Conservation (phyloP, 1,140 invertebrate genomes). For the Goniozus legneri region DNA sequence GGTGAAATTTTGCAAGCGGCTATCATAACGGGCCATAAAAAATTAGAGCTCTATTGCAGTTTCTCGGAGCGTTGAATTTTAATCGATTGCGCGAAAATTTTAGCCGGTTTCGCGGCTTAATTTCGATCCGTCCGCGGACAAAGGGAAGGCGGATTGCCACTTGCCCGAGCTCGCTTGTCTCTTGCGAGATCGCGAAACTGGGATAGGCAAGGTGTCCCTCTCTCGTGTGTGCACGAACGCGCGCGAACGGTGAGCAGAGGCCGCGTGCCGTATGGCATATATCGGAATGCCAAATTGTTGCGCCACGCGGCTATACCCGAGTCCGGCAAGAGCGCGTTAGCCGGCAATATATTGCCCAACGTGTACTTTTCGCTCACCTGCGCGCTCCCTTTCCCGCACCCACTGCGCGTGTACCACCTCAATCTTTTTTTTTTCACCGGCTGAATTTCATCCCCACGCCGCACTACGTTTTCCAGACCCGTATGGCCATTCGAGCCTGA, state of each 20-base stretch:
- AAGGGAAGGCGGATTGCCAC: neutral
- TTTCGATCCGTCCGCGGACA: too few species aligned
- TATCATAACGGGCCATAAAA: too few species aligned
- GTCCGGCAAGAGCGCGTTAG: conserved; percentile 33
- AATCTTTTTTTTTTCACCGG: too few species aligned
- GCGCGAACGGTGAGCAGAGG: neutral
- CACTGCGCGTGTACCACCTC: conserved; percentile 9
- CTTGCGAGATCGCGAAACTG: conserved; percentile 6
- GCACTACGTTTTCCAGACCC: too few species aligned
- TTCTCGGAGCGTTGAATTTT: too few species aligned
- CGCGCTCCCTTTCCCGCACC: conserved; percentile 38
- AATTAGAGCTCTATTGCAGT: too few species aligned
- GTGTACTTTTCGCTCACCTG: conserved; percentile 49
- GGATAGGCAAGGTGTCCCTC: conserved; percentile 11
- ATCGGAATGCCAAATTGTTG: conserved; percentile 53
- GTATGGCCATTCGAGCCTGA: too few species aligned
- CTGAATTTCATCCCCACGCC: too few species aligned
- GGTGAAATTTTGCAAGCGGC: too few species aligned
- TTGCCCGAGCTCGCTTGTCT: neutral
- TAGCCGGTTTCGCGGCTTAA: too few species aligned
- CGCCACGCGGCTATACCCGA: conserved; percentile 37
- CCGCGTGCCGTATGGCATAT: too few species aligned
- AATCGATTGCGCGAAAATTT: too few species aligned
- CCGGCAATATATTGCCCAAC: conserved; percentile 45
- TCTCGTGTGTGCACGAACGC: conserved; percentile 10